Evolutionary conservation across 2,113 vertebrate genomes (phyloP).

Genomic region (Hydropotes inermis): DNA sequence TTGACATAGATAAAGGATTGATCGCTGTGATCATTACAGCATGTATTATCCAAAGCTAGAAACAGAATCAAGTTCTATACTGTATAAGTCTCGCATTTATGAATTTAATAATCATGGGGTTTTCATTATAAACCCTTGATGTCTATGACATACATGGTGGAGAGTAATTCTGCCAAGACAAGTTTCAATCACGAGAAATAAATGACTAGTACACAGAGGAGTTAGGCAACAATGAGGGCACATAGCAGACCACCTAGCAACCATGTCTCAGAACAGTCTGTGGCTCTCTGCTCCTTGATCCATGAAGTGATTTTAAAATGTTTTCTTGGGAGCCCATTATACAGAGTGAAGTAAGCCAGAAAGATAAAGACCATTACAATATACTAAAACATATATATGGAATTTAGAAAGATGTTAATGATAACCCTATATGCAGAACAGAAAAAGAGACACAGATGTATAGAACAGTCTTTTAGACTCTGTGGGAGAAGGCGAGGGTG

Average conservation of each 20-base stretch:
- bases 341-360: too few species aligned
- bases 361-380: too few species aligned
- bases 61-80: constrained; percentile 11
- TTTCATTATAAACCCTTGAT: constrained; percentile 19
- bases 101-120: constrained; percentile 30
- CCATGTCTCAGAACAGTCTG: not conserved
- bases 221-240: not conserved
- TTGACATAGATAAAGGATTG: not conserved
- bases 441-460: too few species aligned
- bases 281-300: not conserved
- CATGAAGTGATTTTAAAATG: not conserved
- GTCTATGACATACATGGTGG: not conserved
- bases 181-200: constrained; percentile 9
- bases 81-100: not conserved
- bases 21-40: not conserved
- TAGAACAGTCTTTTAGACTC: too few species aligned
- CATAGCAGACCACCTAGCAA: not conserved
- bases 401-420: too few species aligned
- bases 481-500: too few species aligned
- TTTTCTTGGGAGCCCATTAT: constrained; percentile 18
- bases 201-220: not conserved
- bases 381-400: too few species aligned
- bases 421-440: too few species aligned
- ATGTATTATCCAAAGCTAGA: constrained; percentile 31
- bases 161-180: not conserved